These are phyloP conservation scores for Lampris megalopsis DNA, from an alignment of 2,113 vertebrate genomes.

Conservation along the genomic window DNA sequence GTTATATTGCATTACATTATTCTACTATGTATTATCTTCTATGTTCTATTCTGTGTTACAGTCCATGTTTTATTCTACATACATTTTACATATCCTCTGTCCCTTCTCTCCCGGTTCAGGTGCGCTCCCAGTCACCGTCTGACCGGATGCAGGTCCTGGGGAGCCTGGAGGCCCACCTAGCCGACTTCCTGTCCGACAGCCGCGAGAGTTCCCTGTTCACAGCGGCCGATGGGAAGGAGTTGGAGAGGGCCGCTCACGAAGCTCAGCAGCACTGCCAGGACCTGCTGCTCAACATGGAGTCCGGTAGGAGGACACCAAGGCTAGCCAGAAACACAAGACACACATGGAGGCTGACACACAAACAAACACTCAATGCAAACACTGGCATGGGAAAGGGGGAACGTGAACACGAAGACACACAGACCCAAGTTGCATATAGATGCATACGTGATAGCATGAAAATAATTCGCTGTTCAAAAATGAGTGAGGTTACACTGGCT, in stretches of 20 bases:
- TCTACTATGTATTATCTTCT: neutral
- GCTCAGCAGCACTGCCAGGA: conserved; percentile 88
- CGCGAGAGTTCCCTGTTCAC: conserved; percentile 91
- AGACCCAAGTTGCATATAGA: too few species aligned
- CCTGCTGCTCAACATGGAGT: conserved; percentile 91
- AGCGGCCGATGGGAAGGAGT: conserved; percentile 82
- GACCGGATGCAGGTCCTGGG: conserved; percentile 89
- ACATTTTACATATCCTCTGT: neutral
- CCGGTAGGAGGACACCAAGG: conserved; percentile 77
- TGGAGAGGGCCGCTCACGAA: conserved; percentile 89
- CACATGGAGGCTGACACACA: neutral
- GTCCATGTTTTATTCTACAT: neutral
- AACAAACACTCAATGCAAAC: neutral
- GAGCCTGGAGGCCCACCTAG: conserved; percentile 87
- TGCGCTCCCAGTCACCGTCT: conserved; percentile 83
- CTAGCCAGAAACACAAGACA: neutral
- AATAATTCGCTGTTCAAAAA: too few species aligned
- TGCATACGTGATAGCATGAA: too few species aligned
- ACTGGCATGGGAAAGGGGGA: too few species aligned
- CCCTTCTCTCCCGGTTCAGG: conserved; percentile 69
- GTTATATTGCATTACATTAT: neutral
- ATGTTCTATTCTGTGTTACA: neutral
- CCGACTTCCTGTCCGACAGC: conserved; percentile 94
- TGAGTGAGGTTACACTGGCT: too few species aligned
- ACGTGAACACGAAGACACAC: too few species aligned